Conservation (phyloP, 2,888 invertebrate species). For the Sarcophaga rosellei region DNA sequence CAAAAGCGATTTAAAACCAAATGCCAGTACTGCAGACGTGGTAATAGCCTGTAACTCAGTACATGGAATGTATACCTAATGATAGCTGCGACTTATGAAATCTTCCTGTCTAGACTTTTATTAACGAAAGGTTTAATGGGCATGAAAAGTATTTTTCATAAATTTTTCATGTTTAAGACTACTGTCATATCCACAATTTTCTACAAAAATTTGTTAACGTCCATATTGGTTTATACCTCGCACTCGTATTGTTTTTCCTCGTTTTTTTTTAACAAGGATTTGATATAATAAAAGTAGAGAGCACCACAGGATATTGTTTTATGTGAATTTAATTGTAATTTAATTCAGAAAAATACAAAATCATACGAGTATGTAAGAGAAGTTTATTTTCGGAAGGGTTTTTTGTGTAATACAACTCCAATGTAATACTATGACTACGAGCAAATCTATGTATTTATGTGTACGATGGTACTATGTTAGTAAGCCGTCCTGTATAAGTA, state of each 20-base stretch:
- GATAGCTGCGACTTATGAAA: no score
- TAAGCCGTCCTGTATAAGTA: background rate
- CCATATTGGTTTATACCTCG: background rate
- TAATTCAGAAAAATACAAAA: slow-evolving; percentile 70
- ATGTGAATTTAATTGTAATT: slow-evolving; percentile 78
- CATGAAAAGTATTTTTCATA: no score
- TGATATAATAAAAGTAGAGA: slow-evolving; percentile 54
- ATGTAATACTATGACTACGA: background rate
- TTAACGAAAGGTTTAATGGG: no score
- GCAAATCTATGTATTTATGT: background rate
- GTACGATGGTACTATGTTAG: background rate
- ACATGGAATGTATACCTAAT: no score
- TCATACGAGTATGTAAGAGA: slow-evolving; percentile 17
- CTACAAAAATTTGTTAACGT: background rate
- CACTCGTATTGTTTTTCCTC: background rate
- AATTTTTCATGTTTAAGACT: background rate
- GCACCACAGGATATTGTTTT: slow-evolving; percentile 77
- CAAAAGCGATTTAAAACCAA: no score
- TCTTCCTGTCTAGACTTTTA: no score
- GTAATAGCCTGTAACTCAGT: no score
- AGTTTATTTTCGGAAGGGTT: background rate
- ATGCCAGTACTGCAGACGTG: no score
- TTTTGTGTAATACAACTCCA: slow-evolving; percentile 8
- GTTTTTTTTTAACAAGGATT: slow-evolving; percentile 28
- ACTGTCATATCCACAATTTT: background rate